A percentile compares a stretch with the other conserved stretches of the same genome.
Conservation (phyloP, 2,888 invertebrate genomes). For the Cheilosia vulpina region DNA sequence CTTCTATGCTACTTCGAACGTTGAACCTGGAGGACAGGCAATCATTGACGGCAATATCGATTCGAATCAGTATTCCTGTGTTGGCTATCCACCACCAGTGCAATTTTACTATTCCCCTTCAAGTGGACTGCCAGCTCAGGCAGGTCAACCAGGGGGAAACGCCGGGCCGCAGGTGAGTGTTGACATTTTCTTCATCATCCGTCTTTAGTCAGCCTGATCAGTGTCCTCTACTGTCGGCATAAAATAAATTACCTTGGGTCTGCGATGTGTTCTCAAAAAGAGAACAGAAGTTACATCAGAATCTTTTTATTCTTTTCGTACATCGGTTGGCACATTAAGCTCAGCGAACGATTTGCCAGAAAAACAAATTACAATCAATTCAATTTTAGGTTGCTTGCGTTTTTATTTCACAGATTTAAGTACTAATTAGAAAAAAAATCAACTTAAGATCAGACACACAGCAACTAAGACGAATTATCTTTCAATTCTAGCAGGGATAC, state of each 20-base stretch:
- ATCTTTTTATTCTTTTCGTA: too few relatives aligned
- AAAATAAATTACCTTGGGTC: too few relatives aligned
- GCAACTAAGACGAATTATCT: neutral
- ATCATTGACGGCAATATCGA: constrained; percentile 68
- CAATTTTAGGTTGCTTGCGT: neutral
- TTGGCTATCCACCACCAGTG: constrained; percentile 76
- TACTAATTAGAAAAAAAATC: too few relatives aligned
- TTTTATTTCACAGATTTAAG: too few relatives aligned
- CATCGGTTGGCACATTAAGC: too few relatives aligned
- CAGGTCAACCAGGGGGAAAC: constrained; percentile 21
- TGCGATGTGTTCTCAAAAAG: too few relatives aligned
- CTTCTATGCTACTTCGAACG: constrained; percentile 47
- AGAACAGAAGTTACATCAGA: too few relatives aligned
- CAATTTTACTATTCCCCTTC: constrained; percentile 76
- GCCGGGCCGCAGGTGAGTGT: constrained; percentile 37
- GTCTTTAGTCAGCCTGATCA: too few relatives aligned
- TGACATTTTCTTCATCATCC: neutral
- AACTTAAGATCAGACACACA: too few relatives aligned
- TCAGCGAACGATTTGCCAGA: too few relatives aligned
- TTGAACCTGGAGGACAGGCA: constrained; percentile 41
- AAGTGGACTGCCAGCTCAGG: constrained; percentile 40
- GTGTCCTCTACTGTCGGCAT: too few relatives aligned
- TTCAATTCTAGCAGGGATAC: constrained; percentile 63
- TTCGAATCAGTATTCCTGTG: constrained; percentile 74
- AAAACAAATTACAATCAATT: neutral